These are phyloP conservation scores for Hoplostethus mediterraneus DNA, from an alignment of 2,797 vertebrate genomes.

Conservation along the genomic window DNA sequence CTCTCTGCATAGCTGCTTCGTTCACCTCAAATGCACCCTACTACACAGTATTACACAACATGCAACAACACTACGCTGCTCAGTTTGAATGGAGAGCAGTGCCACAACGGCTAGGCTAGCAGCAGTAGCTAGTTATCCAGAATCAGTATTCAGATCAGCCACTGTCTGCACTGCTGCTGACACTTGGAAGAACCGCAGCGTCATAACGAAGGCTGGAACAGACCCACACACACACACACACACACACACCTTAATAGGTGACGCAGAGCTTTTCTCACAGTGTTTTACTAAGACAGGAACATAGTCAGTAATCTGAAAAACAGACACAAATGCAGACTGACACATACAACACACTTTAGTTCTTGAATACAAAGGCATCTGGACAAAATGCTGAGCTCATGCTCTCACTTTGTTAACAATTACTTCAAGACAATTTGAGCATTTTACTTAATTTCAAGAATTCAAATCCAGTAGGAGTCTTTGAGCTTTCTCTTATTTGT, in stretches of 20 bases:
- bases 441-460: not conserved
- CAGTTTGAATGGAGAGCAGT: constrained; percentile 68
- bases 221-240: constrained; percentile 22
- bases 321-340: constrained; percentile 17
- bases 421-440: not conserved
- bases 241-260: constrained; percentile 29
- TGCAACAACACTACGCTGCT: constrained; percentile 57
- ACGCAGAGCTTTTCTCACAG: constrained; percentile 21
- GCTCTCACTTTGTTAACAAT: not conserved
- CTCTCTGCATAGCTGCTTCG: constrained; percentile 70
- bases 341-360: not conserved
- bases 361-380: not conserved
- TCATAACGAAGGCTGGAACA: constrained; percentile 60
- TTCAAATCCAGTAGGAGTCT: not conserved
- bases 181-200: constrained; percentile 64
- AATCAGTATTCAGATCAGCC: constrained; percentile 78
- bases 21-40: constrained; percentile 81
- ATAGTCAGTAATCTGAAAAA: constrained; percentile 18
- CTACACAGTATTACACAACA: constrained; percentile 75
- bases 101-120: constrained; percentile 45
- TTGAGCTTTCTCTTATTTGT: not conserved
- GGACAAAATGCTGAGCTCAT: not conserved
- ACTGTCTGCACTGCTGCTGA: constrained; percentile 66
- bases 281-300: constrained; percentile 37
- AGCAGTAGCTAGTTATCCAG: constrained; percentile 34